Base-by-base conservation (phyloP, 2,113 vertebrate species). In the Chaetodon auriga region DNA sequence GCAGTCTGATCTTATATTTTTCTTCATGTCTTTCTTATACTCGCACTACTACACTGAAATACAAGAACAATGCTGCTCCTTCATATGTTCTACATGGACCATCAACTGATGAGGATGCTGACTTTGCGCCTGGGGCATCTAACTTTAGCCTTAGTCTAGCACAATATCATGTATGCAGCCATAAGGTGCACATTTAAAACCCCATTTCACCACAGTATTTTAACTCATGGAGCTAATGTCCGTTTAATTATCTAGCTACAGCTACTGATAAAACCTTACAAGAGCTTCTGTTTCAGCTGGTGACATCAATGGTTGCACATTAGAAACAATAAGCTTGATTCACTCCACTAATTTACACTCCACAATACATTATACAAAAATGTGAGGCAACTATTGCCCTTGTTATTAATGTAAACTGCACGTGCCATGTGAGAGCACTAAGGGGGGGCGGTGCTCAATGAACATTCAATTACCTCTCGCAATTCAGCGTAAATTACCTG, bases 41-140 rank as follows among this genome's bases (percentile, higher is more conserved):
- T 41, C 2, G 38, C 1, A 41, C 8, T 41, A 38, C 23, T 18
- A 49, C 25, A 36, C 48, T 36, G 46, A 70, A 16, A 25, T 43
- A 43, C 51, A 55, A 70, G 4, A 54, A 68, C 66, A 69, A n/a
- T 54, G 30, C 60, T 43, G 38, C 51, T 70, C 68, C 14, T 55
- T 54, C 5, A 23, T 23, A 70, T 53, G 12, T 38, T 38, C 18
- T 23, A 38, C 13, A 58, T 53, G 68, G 51, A 55, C n/a, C 36
- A 55, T 41, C 38, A 55, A 9, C 4, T 54, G 21, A 4, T 70
- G 35, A 41, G 19, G 53, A 25, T 71, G 38, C 51, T 23, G 68
- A 70, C 68, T 43, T 38, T 51, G 18, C 7, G 49, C 49, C 16
- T 49, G 48, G 16, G 48, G 48, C 30, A 68, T 21, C 9, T 8